These are phyloP conservation scores for Drosophila miranda DNA, from an alignment of 1,140 invertebrate genomes.

Conservation along the genomic window DNA sequence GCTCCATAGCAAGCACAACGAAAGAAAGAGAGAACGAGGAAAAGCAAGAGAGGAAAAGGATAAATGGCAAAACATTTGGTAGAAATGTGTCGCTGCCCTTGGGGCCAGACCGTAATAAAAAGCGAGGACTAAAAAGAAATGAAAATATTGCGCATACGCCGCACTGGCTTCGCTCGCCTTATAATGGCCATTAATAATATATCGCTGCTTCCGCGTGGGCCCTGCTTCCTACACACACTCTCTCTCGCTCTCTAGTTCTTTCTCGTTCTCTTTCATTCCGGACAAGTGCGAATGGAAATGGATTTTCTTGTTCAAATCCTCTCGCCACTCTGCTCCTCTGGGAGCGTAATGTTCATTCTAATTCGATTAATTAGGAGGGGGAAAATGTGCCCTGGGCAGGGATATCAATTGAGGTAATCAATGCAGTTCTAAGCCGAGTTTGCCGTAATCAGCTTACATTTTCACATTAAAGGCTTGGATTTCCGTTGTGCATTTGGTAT, in stretches of 20 bases:
- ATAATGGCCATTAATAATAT: constrained; percentile 71
- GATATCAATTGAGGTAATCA: constrained; percentile 46
- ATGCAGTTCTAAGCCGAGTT: constrained; percentile 42
- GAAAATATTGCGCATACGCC: constrained; percentile 71
- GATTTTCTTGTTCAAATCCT: background rate
- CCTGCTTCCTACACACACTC: constrained; percentile 10
- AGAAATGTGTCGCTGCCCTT: constrained; percentile 51
- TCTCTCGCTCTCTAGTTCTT: background rate
- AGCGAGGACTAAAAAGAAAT: constrained; percentile 45
- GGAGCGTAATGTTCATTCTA: constrained; percentile 34
- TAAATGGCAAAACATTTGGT: constrained; percentile 50
- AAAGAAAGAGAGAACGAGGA: constrained; percentile 1
- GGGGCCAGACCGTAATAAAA: constrained; percentile 62
- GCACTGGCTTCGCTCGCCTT: constrained; percentile 50
- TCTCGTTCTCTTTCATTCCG: constrained; percentile 1
- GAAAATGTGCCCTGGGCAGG: constrained; percentile 6
- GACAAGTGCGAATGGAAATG: constrained; percentile 51
- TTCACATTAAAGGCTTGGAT: constrained; percentile 7
- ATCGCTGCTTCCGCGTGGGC: constrained; percentile 51
- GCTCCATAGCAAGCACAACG: constrained; percentile 12
- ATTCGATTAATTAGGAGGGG: constrained; percentile 29
- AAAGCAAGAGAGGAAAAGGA: constrained; percentile 15
- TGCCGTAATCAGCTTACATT: constrained; percentile 15
- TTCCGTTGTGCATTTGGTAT: constrained; percentile 11
- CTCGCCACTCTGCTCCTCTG: background rate